Conservation (phyloP, 1,140 invertebrate genomes). For the Melanaphis sacchari region DNA sequence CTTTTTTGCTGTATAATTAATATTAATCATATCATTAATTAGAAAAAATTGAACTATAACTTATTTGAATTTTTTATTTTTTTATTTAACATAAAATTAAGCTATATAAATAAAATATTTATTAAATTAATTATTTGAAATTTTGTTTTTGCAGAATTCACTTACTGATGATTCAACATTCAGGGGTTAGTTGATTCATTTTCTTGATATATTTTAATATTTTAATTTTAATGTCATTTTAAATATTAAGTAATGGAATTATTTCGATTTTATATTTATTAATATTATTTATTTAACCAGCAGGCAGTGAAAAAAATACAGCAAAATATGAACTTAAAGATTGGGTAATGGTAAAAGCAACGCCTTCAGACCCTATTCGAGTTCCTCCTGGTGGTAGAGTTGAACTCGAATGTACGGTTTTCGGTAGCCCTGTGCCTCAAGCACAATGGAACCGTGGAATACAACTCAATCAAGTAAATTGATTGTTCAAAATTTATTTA, state of each 20-base stretch:
- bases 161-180: conserved; percentile 29
- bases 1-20: background rate
- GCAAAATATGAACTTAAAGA: conserved; percentile 47
- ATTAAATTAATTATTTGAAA: conserved; percentile 4
- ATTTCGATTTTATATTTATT: background rate
- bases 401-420: conserved; percentile 54
- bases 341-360: conserved; percentile 48
- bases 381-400: conserved; percentile 40
- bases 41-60: background rate
- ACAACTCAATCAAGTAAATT: conserved; percentile 41
- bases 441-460: conserved; percentile 48
- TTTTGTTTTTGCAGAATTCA: conserved; percentile 48
- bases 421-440: conserved; percentile 45
- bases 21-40: background rate
- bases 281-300: background rate
- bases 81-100: background rate
- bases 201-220: background rate
- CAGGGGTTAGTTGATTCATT: conserved; percentile 35
- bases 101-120: background rate
- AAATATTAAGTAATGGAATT: background rate
- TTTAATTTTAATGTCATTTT: background rate
- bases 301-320: conserved; percentile 25
- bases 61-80: background rate
- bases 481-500: background rate
- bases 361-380: conserved; percentile 14